phyloP scores from a whole-genome alignment of 1,140 invertebrate genomes.

The Paraescarpia echinospica region DNA sequence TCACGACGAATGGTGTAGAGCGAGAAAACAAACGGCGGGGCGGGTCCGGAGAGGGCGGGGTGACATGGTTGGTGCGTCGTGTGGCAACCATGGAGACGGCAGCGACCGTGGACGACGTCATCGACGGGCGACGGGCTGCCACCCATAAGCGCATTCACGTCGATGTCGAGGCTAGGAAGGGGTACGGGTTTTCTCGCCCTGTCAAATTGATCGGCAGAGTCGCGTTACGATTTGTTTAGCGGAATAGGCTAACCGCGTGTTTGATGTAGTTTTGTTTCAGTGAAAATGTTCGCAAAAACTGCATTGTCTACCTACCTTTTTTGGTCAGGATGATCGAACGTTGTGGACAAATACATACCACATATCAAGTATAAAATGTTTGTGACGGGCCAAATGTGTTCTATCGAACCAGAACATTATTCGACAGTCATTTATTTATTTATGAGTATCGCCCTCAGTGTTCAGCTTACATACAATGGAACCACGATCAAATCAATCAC shows the following conservation, averaged over 20 bases:
- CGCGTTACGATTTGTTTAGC: not conserved
- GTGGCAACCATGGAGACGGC: not conserved
- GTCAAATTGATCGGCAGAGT: not conserved
- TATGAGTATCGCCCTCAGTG: too few relatives aligned
- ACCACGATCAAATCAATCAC: too few relatives aligned
- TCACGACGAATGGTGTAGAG: not conserved
- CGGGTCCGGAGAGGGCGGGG: not conserved
- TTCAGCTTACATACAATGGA: too few relatives aligned
- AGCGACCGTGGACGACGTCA: not conserved
- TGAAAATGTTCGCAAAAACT: too few relatives aligned
- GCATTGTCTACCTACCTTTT: too few relatives aligned
- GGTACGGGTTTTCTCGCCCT: not conserved
- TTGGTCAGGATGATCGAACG: too few relatives aligned
- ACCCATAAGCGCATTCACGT: not conserved
- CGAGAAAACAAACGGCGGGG: not conserved
- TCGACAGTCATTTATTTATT: too few relatives aligned
- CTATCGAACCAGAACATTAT: too few relatives aligned
- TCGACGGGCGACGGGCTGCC: too few relatives aligned
- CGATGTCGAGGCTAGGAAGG: not conserved
- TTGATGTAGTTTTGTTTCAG: not conserved
- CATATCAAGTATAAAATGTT: too few relatives aligned
- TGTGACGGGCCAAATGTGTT: too few relatives aligned
- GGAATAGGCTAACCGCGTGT: not conserved
- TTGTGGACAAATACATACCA: too few relatives aligned
- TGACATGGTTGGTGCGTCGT: not conserved